Evolutionary conservation across 2,888 invertebrate species (phyloP).

Genomic region (Mycalesis mineus): DNA sequence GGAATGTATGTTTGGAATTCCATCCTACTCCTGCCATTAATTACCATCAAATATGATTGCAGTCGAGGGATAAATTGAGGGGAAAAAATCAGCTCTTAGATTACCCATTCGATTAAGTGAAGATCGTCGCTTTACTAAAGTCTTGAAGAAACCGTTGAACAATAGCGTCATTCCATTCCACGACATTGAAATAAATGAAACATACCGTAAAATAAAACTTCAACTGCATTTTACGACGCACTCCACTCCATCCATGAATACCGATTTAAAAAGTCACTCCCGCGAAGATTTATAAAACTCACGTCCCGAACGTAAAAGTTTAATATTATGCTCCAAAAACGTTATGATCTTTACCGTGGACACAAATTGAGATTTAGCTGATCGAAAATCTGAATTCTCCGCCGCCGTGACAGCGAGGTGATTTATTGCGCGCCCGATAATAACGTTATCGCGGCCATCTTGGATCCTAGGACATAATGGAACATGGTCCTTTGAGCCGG

Average conservation of each 20-base stretch:
- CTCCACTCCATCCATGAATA: constrained; percentile 5
- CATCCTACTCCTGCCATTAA: no score
- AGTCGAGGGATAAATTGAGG: no score
- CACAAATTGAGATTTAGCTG: constrained; percentile 35
- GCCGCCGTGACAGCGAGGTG: constrained; percentile 44
- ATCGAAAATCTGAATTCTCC: constrained; percentile 44
- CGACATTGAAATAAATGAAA: no score
- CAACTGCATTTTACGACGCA: neutral
- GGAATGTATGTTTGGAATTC: no score
- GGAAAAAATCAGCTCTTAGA: no score
- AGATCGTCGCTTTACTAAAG: no score
- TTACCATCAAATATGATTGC: no score
- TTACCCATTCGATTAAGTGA: no score
- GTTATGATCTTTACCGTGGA: constrained; percentile 26
- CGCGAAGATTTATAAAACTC: constrained; percentile 14
- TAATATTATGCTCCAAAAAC: constrained; percentile 23
- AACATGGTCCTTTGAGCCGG: constrained; percentile 33
- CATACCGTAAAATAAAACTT: no score
- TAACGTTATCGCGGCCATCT: constrained; percentile 46
- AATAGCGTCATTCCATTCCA: no score
- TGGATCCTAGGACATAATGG: constrained; percentile 35
- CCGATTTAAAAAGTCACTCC: constrained; percentile 7
- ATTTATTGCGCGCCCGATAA: constrained; percentile 51
- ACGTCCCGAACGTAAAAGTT: constrained; percentile 23
- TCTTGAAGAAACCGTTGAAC: no score